Evolutionary conservation across 1,140 invertebrate genomes (phyloP).

Genomic region (Lithobius niger): DNA sequence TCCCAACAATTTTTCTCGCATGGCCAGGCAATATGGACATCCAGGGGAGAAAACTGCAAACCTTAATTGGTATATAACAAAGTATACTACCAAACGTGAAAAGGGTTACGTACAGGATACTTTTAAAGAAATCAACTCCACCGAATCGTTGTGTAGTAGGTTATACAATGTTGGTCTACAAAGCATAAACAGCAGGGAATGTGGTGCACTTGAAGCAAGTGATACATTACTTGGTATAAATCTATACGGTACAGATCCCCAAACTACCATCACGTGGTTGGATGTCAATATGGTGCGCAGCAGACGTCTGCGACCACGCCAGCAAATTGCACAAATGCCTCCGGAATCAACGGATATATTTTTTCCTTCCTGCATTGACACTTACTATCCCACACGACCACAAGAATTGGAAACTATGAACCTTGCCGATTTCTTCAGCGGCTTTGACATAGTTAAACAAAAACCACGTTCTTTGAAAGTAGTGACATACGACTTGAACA

Average conservation of each 20-base stretch:
- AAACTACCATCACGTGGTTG: slow-evolving; percentile 28
- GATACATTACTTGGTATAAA: slow-evolving; percentile 24
- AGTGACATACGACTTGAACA: neutral
- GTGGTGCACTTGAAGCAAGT: too few relatives aligned
- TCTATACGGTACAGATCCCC: slow-evolving; percentile 25
- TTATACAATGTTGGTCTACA: slow-evolving; percentile 19
- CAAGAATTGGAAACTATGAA: slow-evolving; percentile 4
- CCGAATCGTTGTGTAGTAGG: too few relatives aligned
- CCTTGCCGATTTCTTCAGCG: neutral
- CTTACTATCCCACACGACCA: slow-evolving; percentile 18
- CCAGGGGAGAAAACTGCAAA: too few relatives aligned
- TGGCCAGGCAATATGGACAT: too few relatives aligned
- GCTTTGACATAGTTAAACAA: slow-evolving; percentile 3
- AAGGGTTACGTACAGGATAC: too few relatives aligned
- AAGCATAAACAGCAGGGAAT: slow-evolving; percentile 21
- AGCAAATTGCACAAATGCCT: slow-evolving; percentile 19
- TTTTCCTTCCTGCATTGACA: slow-evolving; percentile 20
- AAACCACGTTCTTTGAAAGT: neutral
- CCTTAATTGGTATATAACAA: too few relatives aligned
- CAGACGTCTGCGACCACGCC: slow-evolving; percentile 21
- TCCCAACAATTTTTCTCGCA: too few relatives aligned
- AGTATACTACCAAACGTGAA: too few relatives aligned
- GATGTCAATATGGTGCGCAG: slow-evolving; percentile 23
- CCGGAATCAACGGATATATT: slow-evolving; percentile 21
- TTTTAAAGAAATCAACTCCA: too few relatives aligned